Evolutionary conservation across 2,797 vertebrate species (phyloP).

Genomic region (Micromesistius poutassou): DNA sequence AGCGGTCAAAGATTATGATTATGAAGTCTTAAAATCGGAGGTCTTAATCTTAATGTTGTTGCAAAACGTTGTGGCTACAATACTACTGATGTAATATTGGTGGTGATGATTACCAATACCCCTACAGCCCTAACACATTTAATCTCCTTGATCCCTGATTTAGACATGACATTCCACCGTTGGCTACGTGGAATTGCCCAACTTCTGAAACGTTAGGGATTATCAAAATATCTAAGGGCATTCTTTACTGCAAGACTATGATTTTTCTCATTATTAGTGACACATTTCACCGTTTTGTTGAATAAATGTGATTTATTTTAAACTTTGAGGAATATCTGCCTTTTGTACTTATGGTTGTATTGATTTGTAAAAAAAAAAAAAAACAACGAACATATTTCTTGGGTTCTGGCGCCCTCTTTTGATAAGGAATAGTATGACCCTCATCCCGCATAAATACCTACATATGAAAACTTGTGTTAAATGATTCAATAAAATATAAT

Average conservation of each 20-base stretch:
- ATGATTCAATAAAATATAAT: not conserved
- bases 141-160: not conserved
- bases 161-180: not conserved
- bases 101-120: not conserved
- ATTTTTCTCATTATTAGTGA: constrained; percentile 21
- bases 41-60: not conserved
- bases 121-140: not conserved
- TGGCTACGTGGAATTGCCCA: not conserved
- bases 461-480: not conserved
- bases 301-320: constrained; percentile 64
- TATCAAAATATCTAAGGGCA: not conserved
- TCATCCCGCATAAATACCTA: not conserved
- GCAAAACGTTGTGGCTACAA: not conserved
- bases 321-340: constrained; percentile 34
- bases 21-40: not conserved
- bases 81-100: not conserved
- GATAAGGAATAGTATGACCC: constrained; percentile 1
- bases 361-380: constrained; percentile 44
- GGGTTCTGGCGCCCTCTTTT: constrained; percentile 36
- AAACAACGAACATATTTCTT: constrained; percentile 14
- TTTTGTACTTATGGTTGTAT: constrained; percentile 50
- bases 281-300: constrained; percentile 49
- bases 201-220: not conserved
- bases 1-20: not conserved
- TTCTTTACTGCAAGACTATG: constrained; percentile 16